Base-by-base conservation (phyloP, 2,888 invertebrate species). In the Tenthredo mesomela region DNA sequence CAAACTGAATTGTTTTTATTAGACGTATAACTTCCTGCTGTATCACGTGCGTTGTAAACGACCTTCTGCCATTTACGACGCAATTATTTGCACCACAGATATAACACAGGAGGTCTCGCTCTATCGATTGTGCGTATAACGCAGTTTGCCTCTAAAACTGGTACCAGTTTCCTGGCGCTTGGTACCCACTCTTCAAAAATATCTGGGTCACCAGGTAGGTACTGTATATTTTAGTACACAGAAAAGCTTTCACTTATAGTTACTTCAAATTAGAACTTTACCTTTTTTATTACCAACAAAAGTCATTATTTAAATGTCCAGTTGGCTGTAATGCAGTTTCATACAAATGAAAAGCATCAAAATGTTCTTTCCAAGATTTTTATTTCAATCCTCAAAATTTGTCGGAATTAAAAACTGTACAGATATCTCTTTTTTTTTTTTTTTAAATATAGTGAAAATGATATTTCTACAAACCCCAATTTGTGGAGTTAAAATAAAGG, bases 41-140 rank as follows among this genome's bases (percentile, higher is more conserved):
- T 73, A 73, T 73, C 73, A 73, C 40, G 43, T 43, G 43, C 73
- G 43, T 73, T 43, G 43, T 12, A 21, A 73, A 73, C 73, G 43
- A 73, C 43, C 75, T 50, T 33, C 77, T 77, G 77, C 54, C 47
- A 50, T 50, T 77, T 77, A 77, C 50, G 77, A 77, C 50, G 50
- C 77, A 77, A 77, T 77, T 77, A 77, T 77, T 77, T 54, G 54
- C 77, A 77, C 50, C 47, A 18, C 29, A 18, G 54, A 77, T 33
- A 29, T 77, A 77, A 77, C 77, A 33, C 33, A 4, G 47, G 50
- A 5, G 50, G 9, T 25, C 77, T 10, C 21, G 73, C 73, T 73
- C 0, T 12, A 73, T 73, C 47, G 73, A 73, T 73, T 47, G 18
- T 33, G 77, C 54, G 47, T 77, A 18, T 10, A 75, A 37, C 29